phyloP scores from a whole-genome alignment of 2,113 vertebrate genomes.

The Thalassarche chlororhynchos region DNA sequence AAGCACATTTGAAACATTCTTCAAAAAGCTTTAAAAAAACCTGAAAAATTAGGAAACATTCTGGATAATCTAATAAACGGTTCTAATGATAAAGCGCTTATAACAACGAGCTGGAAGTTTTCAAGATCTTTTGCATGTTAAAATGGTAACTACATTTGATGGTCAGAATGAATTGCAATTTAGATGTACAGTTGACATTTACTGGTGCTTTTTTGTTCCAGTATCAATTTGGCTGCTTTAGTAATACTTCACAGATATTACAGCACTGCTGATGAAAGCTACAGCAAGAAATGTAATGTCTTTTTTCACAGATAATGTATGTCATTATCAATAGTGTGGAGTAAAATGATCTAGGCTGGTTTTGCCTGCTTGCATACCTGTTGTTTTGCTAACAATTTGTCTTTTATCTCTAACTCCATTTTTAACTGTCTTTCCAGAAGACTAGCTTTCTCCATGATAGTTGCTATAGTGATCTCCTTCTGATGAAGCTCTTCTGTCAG shows the following conservation, averaged over 20 bases:
- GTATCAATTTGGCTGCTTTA: neutral
- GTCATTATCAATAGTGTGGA: neutral
- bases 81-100: neutral
- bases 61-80: neutral
- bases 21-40: neutral
- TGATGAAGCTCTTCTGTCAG: conserved; percentile 77
- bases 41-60: neutral
- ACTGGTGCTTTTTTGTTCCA: neutral
- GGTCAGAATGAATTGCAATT: neutral
- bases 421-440: conserved; percentile 79
- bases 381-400: conserved; percentile 74
- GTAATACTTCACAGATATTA: neutral
- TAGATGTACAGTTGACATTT: neutral
- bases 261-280: neutral
- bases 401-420: conserved; percentile 77
- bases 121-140: neutral
- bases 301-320: neutral
- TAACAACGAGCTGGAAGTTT: neutral
- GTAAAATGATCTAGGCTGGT: neutral
- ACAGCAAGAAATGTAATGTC: neutral
- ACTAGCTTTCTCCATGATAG: conserved; percentile 77
- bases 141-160: neutral
- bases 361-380: conserved; percentile 69
- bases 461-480: conserved; percentile 82
- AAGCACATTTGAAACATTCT: neutral